phyloP scores from a whole-genome alignment of 2,113 vertebrate species.

The Sceloporus tristichus region DNA sequence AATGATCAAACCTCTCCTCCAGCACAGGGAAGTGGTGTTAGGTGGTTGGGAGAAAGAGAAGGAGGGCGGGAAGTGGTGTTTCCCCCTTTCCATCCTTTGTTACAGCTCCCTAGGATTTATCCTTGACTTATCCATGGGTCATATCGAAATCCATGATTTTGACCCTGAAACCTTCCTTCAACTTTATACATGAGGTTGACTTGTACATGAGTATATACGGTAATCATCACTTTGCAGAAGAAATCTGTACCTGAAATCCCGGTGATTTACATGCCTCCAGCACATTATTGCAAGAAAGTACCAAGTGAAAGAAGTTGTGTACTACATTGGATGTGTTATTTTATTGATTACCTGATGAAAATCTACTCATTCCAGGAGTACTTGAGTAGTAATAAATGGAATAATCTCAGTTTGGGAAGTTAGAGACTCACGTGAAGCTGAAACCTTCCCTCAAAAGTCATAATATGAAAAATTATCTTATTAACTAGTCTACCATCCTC shows the following conservation, averaged over 20 bases:
- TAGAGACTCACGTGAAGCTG: background rate
- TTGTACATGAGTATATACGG: too few relatives aligned
- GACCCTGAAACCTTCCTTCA: too few relatives aligned
- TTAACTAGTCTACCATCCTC: background rate
- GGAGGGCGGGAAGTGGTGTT: too few relatives aligned
- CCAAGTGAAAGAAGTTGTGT: background rate
- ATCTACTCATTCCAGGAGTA: background rate
- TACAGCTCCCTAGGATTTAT: too few relatives aligned
- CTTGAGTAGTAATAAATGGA: background rate
- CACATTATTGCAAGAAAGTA: background rate
- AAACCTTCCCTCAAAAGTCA: background rate
- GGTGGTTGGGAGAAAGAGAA: too few relatives aligned
- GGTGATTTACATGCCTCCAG: too few relatives aligned
- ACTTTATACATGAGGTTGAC: too few relatives aligned
- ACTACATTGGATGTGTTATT: background rate
- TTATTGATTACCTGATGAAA: background rate
- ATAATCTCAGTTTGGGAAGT: background rate
- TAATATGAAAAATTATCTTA: conserved; percentile 1
- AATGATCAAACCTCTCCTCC: too few relatives aligned
- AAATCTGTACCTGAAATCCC: background rate
- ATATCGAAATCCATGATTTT: too few relatives aligned
- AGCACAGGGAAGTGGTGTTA: too few relatives aligned
- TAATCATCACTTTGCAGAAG: background rate
- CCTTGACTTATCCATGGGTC: too few relatives aligned
- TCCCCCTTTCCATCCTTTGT: too few relatives aligned